A percentile compares a stretch with the other conserved stretches of the same genome.
phyloP scores from a whole-genome alignment of 2,888 invertebrate genomes.

The Holacanthella duospinosa region DNA sequence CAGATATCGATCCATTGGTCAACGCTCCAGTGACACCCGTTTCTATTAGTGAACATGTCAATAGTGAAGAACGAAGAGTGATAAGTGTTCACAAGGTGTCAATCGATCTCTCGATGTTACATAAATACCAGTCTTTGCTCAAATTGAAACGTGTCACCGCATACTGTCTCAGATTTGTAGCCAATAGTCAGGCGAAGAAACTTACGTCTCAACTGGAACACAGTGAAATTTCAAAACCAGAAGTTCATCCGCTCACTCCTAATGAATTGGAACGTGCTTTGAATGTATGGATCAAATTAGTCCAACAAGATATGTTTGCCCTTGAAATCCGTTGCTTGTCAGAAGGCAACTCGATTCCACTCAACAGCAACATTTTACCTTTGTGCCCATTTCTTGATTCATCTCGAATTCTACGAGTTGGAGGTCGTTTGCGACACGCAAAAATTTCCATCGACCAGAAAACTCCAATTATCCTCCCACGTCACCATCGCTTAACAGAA shows the following conservation, averaged over 20 bases:
- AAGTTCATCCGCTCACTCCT: neutral
- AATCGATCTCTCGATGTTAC: neutral
- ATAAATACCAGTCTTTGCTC: neutral
- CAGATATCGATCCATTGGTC: neutral
- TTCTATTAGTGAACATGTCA: neutral
- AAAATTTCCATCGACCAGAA: neutral
- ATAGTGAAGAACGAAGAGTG: neutral
- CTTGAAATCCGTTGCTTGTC: no score
- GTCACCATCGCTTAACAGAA: neutral
- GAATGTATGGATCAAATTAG: neutral
- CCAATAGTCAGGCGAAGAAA: neutral
- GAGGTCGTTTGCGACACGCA: neutral
- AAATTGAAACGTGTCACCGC: neutral
- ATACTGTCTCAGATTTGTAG: neutral
- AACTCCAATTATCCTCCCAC: neutral
- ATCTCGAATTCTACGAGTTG: neutral
- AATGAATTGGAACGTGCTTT: neutral
- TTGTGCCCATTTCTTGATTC: neutral
- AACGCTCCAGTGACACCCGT: neutral
- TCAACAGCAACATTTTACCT: neutral
- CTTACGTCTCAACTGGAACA: no score
- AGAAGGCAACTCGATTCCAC: no score
- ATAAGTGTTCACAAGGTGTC: neutral
- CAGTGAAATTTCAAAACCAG: neutral
- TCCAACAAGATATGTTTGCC: neutral